Evolutionary conservation across 2,888 invertebrate genomes (phyloP).

Genomic region (Lithophane semibrunnea): DNA sequence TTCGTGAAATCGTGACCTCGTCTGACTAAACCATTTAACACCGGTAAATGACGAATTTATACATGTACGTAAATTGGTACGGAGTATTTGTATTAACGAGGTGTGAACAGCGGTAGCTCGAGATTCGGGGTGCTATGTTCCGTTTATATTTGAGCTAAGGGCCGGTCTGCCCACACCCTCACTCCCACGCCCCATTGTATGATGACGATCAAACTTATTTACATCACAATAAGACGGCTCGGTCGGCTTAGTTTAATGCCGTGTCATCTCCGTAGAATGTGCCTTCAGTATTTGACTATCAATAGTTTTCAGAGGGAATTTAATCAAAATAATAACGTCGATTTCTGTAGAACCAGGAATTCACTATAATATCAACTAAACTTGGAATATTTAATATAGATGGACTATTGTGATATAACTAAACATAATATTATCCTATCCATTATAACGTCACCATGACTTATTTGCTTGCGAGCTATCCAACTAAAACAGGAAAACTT

Average conservation of each 20-base stretch:
- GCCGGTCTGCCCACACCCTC: slow-evolving; percentile 82
- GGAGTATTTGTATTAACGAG: slow-evolving; percentile 62
- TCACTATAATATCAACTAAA: slow-evolving; percentile 2
- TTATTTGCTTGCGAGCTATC: slow-evolving; percentile 10
- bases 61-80: slow-evolving; percentile 45
- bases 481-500: slow-evolving; percentile 51
- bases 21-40: slow-evolving; percentile 37
- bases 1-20: slow-evolving; percentile 26
- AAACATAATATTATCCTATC: slow-evolving; percentile 45
- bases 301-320: slow-evolving; percentile 52
- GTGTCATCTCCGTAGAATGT: slow-evolving; percentile 75
- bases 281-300: slow-evolving; percentile 62
- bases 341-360: slow-evolving; percentile 7
- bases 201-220: slow-evolving; percentile 87
- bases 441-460: slow-evolving; percentile 20
- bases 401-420: slow-evolving; percentile 30
- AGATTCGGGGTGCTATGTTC: slow-evolving; percentile 74
- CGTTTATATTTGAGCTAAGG: slow-evolving; percentile 81
- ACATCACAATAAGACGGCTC: slow-evolving; percentile 86
- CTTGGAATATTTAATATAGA: slow-evolving; percentile 1
- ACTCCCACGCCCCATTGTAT: slow-evolving; percentile 85
- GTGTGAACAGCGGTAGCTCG: slow-evolving; percentile 69
- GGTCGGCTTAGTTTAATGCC: slow-evolving; percentile 78
- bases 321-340: slow-evolving; percentile 22
- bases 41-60: slow-evolving; percentile 24